These are phyloP conservation scores for Corydoras sp. DNA, from an alignment of 2,113 vertebrate species.

Conservation along the genomic window DNA sequence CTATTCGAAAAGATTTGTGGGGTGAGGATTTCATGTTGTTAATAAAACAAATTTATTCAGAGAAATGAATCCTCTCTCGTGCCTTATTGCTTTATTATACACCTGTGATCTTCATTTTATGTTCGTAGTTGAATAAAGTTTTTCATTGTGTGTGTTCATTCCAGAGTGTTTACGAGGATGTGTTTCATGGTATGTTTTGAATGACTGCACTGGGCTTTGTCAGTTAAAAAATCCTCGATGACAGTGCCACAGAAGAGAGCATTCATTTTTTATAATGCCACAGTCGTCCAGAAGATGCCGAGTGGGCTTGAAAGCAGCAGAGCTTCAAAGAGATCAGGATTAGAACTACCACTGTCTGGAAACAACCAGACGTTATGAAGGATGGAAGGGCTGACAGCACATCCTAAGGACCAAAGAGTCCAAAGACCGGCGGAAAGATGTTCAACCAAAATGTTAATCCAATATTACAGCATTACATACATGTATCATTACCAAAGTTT, in stretches of 20 bases:
- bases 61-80: no score
- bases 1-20: no score
- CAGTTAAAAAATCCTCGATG: neutral
- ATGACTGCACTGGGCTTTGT: no score
- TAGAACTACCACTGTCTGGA: neutral
- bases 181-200: no score
- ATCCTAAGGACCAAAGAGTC: neutral
- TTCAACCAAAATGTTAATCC: neutral
- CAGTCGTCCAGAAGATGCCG: neutral
- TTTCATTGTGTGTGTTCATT: no score
- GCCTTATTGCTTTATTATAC: no score
- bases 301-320: constrained; percentile 8
- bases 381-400: neutral
- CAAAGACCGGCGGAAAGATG: neutral
- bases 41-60: no score
- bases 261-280: constrained; percentile 31
- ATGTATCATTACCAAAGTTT: neutral
- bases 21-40: no score
- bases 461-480: neutral
- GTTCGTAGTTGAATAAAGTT: no score
- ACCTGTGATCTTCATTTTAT: no score
- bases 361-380: neutral
- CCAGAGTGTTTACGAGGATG: no score
- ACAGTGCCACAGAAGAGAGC: neutral
- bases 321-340: constrained; percentile 17